These are phyloP conservation scores for Leucoptera coffeella DNA, from an alignment of 2,888 invertebrate genomes.

Conservation along the genomic window DNA sequence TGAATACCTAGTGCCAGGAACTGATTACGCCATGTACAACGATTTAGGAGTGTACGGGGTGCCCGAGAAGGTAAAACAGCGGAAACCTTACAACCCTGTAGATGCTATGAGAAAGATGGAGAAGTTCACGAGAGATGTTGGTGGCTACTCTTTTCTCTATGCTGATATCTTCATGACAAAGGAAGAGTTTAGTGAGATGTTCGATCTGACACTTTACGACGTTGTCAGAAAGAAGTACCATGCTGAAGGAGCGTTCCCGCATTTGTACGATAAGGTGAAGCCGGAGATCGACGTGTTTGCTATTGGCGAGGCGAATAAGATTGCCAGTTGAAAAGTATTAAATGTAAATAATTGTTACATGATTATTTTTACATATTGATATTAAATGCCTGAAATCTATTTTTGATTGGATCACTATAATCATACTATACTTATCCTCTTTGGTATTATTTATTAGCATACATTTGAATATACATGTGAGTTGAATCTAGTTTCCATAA, in stretches of 20 bases:
- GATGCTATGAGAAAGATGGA: slow-evolving; percentile 64
- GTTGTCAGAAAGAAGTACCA: slow-evolving; percentile 51
- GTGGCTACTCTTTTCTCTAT: slow-evolving; percentile 63
- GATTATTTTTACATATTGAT: no score
- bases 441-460: no score
- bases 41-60: slow-evolving; percentile 67
- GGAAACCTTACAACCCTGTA: slow-evolving; percentile 57
- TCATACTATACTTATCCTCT: no score
- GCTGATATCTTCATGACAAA: slow-evolving; percentile 65
- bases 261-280: slow-evolving; percentile 61
- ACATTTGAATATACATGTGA: no score
- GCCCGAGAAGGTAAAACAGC: slow-evolving; percentile 56
- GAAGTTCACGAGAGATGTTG: slow-evolving; percentile 60
- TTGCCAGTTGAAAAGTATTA: no score
- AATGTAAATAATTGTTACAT: no score
- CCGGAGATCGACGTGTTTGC: slow-evolving; percentile 61
- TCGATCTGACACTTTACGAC: slow-evolving; percentile 60
- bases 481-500: no score
- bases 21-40: slow-evolving; percentile 64
- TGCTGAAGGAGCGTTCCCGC: slow-evolving; percentile 57
- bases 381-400: no score
- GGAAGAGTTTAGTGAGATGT: slow-evolving; percentile 62
- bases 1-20: slow-evolving; percentile 57
- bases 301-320: slow-evolving; percentile 31
- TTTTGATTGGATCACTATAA: no score